These are phyloP conservation scores for Cynopterus sphinx DNA, from an alignment of 2,797 vertebrate genomes.

Conservation along the genomic window DNA sequence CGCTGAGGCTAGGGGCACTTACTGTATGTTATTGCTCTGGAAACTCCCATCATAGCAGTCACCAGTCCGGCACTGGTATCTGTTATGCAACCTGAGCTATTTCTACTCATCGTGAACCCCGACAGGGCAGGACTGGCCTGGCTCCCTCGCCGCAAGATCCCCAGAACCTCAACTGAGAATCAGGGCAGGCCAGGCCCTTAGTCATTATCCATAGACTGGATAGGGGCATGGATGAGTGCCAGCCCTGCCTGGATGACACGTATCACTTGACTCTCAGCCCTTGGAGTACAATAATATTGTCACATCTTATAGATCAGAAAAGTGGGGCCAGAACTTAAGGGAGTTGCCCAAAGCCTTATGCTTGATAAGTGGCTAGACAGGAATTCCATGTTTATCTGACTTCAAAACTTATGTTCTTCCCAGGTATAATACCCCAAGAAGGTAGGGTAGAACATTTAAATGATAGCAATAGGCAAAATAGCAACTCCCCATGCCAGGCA, in stretches of 20 bases:
- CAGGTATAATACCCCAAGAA: not conserved
- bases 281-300: fast-evolving
- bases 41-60: not conserved
- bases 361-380: not conserved
- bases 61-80: not conserved
- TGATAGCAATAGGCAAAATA: not conserved
- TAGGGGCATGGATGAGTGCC: not conserved
- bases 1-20: not conserved
- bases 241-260: not conserved
- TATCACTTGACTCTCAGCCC: not conserved
- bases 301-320: not conserved
- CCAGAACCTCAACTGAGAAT: not conserved
- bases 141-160: not conserved
- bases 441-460: not conserved
- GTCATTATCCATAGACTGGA: not conserved
- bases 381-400: not conserved
- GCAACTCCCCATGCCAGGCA: not conserved
- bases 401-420: not conserved
- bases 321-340: not conserved
- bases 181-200: fast-evolving
- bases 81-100: not conserved
- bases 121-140: not conserved
- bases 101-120: not conserved
- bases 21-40: fast-evolving
- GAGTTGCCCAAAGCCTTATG: not conserved